Conservation (phyloP, 35 echinoderm and acorn worm species). For the Heliocidaris erythrogramma region DNA sequence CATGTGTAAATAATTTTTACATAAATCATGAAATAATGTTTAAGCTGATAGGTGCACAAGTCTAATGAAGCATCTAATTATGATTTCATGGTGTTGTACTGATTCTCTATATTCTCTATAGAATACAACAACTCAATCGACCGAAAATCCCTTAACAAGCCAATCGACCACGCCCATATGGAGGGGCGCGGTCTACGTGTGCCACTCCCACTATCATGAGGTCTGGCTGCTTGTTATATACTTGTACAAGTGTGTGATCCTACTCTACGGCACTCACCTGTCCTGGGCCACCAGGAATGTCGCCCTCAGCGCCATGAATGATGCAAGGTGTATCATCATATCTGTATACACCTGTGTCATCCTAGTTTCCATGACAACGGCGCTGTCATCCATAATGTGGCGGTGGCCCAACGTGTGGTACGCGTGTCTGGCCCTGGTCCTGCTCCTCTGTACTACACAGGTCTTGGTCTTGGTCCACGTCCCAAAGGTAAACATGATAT, state of each 20-base stretch:
- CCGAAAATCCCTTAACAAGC: not conserved
- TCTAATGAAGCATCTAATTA: too few relatives aligned
- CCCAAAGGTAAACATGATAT: conserved; percentile 74
- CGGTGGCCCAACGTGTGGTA: conserved; percentile 91
- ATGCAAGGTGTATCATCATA: conserved; percentile 83
- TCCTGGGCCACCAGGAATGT: conserved; percentile 95
- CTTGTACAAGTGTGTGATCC: conserved; percentile 46
- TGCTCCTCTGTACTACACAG: conserved; percentile 80
- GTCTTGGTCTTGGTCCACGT: conserved; percentile 80
- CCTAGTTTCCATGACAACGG: conserved; percentile 66
- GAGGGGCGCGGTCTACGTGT: conserved; percentile 28
- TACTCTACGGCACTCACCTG: conserved; percentile 81
- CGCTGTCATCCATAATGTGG: conserved; percentile 61
- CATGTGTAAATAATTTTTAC: too few relatives aligned
- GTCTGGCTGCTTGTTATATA: conserved; percentile 78
- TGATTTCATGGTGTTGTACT: not conserved
- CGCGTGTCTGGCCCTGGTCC: conserved; percentile 64
- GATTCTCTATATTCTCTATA: not conserved
- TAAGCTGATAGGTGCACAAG: too few relatives aligned
- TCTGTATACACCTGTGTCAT: conserved; percentile 96
- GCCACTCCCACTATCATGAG: conserved; percentile 55
- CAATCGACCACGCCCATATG: not conserved
- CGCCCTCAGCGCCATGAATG: conserved; percentile 89
- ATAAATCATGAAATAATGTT: too few relatives aligned
- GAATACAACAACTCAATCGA: not conserved